Base-by-base conservation (phyloP, 2,888 invertebrate genomes). In the Hydrotaea cyrtoneurina region DNA sequence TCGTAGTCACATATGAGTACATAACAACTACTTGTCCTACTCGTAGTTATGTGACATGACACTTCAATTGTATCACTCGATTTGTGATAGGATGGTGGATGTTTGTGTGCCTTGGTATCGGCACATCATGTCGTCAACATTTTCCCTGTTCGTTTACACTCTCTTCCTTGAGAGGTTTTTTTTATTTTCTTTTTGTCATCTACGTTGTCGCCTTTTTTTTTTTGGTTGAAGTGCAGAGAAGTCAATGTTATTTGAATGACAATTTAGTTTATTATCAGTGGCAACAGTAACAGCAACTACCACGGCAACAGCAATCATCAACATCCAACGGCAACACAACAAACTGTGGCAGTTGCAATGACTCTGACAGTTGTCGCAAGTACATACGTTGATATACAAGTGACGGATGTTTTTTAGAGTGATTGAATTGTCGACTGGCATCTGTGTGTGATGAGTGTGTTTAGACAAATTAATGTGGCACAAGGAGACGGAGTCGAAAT, bases 51-150 rank as follows among this genome's bases (percentile, higher is more conserved):
- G 43, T 74, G 72, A 79, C 75, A 76, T 79, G 72, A 64, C 82
- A 83, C 53, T 74, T 83, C 66, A 80, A 80, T 83, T 80, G 80
- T 75, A 15, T 75, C 21, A 55, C 21, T 11, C 55, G 17, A 17
- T 53, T 53, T 55, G 53, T 15, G n/a, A 5, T 1, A 2, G 55
- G 8, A 17, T 21, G 53, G 17, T 1, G 53, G 19, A 11, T 10
- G 39, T 62, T 31, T 19, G 2, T 64, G 31, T 62, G 31, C n/a
- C n/a, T n/a, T n/a, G n/a, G n/a, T n/a, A n/a, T n/a, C n/a, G n/a
- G n/a, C n/a, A n/a, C n/a, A 26, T 13, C 71, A 62, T 72, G 62
- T 72, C 72, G n/a, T 62, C 50, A 78, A 72, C 71, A 71, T 50
- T 50, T 15, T 2, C 59, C 21, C 8, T 43, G 17, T n/a, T 72